Percentiles rank a stretch among this genome's conserved stretches.
Evolutionary conservation across 2,113 vertebrate species (phyloP).

Genomic region (Dascyllus trimaculatus): DNA sequence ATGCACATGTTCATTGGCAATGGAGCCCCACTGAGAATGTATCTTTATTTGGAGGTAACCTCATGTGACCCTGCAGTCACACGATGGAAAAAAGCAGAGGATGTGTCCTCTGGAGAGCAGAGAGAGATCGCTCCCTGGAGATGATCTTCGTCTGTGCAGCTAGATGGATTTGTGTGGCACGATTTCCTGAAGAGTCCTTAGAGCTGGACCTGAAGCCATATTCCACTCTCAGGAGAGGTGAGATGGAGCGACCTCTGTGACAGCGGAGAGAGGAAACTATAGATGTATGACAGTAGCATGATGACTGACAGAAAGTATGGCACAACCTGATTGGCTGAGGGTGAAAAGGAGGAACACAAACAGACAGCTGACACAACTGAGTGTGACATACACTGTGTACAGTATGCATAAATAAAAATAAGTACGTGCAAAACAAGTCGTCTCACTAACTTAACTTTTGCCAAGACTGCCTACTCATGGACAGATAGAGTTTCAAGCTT

Average conservation of each 20-base stretch:
- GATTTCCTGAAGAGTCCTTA: background rate
- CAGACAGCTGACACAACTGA: background rate
- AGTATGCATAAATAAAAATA: background rate
- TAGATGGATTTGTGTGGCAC: constrained; percentile 11
- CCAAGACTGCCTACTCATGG: background rate
- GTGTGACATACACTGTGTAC: background rate
- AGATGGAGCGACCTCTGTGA: background rate
- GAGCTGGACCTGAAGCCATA: background rate
- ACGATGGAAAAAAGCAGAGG: background rate
- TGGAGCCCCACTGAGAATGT: background rate
- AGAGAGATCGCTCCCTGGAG: background rate
- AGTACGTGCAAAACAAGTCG: background rate
- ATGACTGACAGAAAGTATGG: background rate
- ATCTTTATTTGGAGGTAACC: background rate
- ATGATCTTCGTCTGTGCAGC: background rate
- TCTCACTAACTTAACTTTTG: constrained; percentile 8
- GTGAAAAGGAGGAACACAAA: background rate
- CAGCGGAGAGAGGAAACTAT: background rate
- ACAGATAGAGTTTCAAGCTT: constrained; percentile 7
- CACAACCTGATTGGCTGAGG: background rate
- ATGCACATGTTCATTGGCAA: no score
- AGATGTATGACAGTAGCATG: background rate
- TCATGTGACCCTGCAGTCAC: background rate
- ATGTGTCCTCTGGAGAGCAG: background rate
- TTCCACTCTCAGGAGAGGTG: background rate